These are phyloP conservation scores for Alexandromys fortis DNA, from an alignment of 2,113 vertebrate species.

Conservation along the genomic window DNA sequence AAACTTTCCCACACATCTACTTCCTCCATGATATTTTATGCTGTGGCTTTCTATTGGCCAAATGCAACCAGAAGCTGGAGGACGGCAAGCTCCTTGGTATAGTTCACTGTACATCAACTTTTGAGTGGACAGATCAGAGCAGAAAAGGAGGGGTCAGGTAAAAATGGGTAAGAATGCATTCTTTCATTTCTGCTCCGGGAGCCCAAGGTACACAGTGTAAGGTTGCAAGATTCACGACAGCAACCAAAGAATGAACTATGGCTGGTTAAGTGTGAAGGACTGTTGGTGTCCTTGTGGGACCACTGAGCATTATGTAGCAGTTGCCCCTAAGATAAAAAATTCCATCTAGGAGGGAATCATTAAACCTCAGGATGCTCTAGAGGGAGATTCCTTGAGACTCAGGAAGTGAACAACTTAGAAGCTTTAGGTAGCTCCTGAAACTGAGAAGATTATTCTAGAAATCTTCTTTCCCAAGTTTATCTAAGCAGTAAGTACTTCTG, in stretches of 20 bases:
- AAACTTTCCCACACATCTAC: background rate
- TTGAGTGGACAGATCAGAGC: background rate
- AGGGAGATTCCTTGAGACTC: background rate
- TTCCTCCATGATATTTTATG: background rate
- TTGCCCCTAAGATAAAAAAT: background rate
- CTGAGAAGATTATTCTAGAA: background rate
- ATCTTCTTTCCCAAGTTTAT: background rate
- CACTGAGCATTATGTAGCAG: background rate
- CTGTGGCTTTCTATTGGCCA: background rate
- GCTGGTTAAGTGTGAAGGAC: background rate
- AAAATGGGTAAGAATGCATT: background rate
- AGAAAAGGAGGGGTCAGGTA: background rate
- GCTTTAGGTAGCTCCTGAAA: background rate
- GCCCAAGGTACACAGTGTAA: rapidly evolving
- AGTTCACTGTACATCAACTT: background rate
- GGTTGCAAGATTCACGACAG: background rate
- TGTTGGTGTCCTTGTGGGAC: background rate
- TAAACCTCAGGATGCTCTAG: background rate
- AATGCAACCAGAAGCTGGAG: background rate
- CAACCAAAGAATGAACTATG: background rate
- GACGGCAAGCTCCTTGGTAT: background rate
- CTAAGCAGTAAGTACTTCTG: too few relatives aligned
- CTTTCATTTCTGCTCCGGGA: background rate
- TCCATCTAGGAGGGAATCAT: background rate
- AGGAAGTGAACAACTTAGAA: background rate